Base-by-base conservation (phyloP, 2,113 vertebrate genomes). In the Tyto alba region DNA sequence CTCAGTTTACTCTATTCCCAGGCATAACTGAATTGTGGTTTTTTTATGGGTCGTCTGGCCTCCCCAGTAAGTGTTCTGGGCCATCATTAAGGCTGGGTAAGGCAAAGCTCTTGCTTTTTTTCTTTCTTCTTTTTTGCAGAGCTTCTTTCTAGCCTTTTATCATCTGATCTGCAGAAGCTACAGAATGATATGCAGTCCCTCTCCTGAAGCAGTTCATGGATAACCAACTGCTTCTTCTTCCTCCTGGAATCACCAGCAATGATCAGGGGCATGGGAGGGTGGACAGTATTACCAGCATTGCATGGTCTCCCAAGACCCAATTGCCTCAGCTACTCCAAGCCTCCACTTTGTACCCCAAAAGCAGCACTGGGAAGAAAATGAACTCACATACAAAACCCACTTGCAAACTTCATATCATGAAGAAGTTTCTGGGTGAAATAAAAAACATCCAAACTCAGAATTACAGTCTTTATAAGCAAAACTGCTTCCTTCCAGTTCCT, bases 1-100 rank as follows among this genome's bases (percentile, higher is more conserved):
- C 74, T 85, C 71, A 80, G 81, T 91, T 94, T 92, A 89, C 74
- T 91, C 50, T 66, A 82, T 79, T 95, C 27, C 66, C 26, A 82
- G 32, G 50, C 69, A 82, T 77, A 94, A 94, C 43, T 89, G 87
- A 95, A 76, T 27, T 85, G 50, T 74, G 63, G 3, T 3, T 4
- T 23, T 68, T 89, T 94, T 36, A 90, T 53, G 67, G 90, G 72
- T 81, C 1, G 0, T 75, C 81, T 89, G 84, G 57, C 48, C 74
- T 82, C n/a, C 48, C 30, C 62, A 59, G 73, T 73, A 80, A 79
- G 55, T 73, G 50, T 80, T 95, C 71, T 62, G 67, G 45, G 63
- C n/a, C 77, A 60, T 85, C 73, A 56, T 52, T 90, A 84, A 68
- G 8, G 18, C 22, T 92, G 1, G 0, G 16, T 80, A 84, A 86